These are phyloP conservation scores for Helarctos malayanus DNA, from an alignment of 2,797 vertebrate genomes.

Conservation along the genomic window DNA sequence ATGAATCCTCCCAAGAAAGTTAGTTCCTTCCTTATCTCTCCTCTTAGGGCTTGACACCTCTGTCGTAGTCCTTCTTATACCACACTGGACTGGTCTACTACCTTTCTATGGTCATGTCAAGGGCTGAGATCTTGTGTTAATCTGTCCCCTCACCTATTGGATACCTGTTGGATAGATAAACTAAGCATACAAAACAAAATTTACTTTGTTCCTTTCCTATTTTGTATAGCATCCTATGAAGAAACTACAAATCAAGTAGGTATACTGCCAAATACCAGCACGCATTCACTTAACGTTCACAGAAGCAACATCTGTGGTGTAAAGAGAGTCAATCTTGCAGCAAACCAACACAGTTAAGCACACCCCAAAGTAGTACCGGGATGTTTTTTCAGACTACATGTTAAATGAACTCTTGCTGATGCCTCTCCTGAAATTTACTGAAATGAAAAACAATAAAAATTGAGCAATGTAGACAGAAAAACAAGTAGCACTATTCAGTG, in stretches of 20 bases:
- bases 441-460: constrained; percentile 48
- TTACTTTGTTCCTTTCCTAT: constrained; percentile 7
- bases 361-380: background rate
- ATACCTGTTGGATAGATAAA: background rate
- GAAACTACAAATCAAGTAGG: constrained; percentile 39
- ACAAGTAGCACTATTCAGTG: background rate
- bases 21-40: background rate
- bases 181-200: constrained; percentile 42
- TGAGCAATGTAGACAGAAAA: constrained; percentile 32
- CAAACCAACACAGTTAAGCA: background rate
- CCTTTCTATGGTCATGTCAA: background rate
- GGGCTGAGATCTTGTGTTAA: constrained; percentile 32
- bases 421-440: constrained; percentile 30
- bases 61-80: background rate
- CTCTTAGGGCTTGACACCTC: background rate
- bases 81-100: background rate
- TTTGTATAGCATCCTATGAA: background rate
- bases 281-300: constrained; percentile 14
- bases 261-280: background rate
- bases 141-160: background rate
- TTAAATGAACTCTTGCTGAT: constrained; percentile 34
- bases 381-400: background rate
- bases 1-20: background rate
- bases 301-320: background rate
- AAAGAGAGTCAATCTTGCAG: background rate